These are phyloP conservation scores for Leptoclinus maculatus DNA, from an alignment of 2,797 vertebrate genomes.

Conservation along the genomic window DNA sequence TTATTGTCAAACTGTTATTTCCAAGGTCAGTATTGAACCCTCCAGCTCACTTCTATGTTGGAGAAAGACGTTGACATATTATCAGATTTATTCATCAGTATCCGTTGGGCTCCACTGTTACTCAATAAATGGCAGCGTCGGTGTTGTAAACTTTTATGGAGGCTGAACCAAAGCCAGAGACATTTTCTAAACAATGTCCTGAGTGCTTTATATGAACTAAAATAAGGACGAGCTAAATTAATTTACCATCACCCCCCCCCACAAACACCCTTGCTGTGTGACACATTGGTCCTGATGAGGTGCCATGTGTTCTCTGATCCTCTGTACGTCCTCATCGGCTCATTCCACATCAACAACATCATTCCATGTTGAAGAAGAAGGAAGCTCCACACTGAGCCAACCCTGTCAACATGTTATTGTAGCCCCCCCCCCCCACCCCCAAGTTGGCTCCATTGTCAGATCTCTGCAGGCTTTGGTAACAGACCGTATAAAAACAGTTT, in stretches of 20 bases:
- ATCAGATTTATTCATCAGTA: not conserved
- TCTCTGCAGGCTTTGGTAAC: slow-evolving; percentile 49
- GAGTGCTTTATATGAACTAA: not conserved
- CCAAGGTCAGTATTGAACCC: not conserved
- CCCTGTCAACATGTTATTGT: slow-evolving; percentile 44
- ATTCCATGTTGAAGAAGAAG: not conserved
- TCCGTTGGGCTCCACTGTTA: not conserved
- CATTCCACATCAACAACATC: not conserved
- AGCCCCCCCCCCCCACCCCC: slow-evolving; percentile 13
- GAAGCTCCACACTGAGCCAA: slow-evolving; percentile 39
- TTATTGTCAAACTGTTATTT: not conserved
- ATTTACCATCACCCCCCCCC: no score
- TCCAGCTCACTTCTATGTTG: not conserved
- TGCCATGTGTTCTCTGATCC: not conserved
- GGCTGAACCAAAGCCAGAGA: not conserved
- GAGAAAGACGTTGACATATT: not conserved
- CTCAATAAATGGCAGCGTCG: no score
- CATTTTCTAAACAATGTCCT: not conserved
- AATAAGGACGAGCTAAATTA: not conserved
- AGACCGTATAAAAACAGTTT: slow-evolving; percentile 51
- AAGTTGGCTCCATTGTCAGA: slow-evolving; percentile 38
- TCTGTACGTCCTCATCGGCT: slow-evolving; percentile 3
- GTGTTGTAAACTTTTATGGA: not conserved
- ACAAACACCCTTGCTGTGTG: not conserved
- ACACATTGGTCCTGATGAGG: not conserved